Conservation (phyloP, 92 coral and sea anemone genomes). For the Palythoa heliodiscus region DNA sequence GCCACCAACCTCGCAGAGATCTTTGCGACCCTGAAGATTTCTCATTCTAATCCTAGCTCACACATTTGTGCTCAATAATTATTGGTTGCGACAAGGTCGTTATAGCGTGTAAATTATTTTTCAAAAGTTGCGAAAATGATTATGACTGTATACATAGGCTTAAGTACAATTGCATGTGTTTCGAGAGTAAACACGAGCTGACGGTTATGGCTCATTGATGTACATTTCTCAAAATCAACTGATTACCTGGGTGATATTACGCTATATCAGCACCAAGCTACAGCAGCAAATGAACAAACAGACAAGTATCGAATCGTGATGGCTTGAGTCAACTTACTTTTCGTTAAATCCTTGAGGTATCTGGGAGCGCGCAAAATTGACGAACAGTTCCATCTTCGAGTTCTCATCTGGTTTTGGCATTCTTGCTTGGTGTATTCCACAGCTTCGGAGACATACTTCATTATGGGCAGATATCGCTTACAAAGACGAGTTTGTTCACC, state of each 20-base stretch:
- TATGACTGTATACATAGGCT: slow-evolving; percentile 40
- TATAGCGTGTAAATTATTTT: slow-evolving; percentile 41
- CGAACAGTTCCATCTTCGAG: slow-evolving; percentile 87
- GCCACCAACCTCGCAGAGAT: slow-evolving; percentile 38
- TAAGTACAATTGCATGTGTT: slow-evolving; percentile 46
- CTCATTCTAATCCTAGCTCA: slow-evolving; percentile 15
- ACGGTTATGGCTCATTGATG: slow-evolving; percentile 22
- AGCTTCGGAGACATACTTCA: slow-evolving; percentile 89
- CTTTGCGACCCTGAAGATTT: slow-evolving; percentile 21
- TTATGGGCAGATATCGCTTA: slow-evolving; percentile 57
- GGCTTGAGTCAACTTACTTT: slow-evolving; percentile 63
- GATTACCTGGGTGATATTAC: slow-evolving; percentile 25
- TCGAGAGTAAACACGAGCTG: slow-evolving; percentile 32
- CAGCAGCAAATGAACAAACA: slow-evolving; percentile 14
- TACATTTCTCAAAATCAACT: slow-evolving; percentile 39
- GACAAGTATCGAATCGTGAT: not conserved
- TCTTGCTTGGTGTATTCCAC: slow-evolving; percentile 70
- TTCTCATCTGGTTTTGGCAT: slow-evolving; percentile 65
- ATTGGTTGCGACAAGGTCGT: slow-evolving; percentile 29
- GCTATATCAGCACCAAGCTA: slow-evolving; percentile 9
- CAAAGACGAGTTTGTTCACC: slow-evolving; percentile 80
- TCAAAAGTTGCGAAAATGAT: slow-evolving; percentile 45
- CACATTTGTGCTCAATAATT: not conserved
- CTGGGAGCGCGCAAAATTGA: slow-evolving; percentile 69
- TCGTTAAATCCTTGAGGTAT: slow-evolving; percentile 68